Base-by-base conservation (phyloP, 1,140 invertebrate genomes). In the Eulimnadia texana region DNA sequence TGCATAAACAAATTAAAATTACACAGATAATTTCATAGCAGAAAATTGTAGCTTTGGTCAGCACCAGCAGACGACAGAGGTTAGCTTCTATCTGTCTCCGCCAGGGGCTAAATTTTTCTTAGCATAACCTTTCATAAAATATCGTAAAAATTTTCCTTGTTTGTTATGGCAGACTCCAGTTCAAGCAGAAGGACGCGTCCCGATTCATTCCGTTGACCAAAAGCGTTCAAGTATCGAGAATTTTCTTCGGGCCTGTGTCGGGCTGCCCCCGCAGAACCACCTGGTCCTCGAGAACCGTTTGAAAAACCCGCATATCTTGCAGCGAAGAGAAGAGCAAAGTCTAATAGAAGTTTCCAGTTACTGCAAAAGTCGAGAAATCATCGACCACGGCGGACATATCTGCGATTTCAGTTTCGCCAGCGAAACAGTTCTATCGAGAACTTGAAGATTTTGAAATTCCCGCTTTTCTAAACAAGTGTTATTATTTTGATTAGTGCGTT, bases 181-280 rank as follows among this genome's bases (percentile, higher is more conserved):
- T n/a, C n/a, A n/a, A n/a, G n/a, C n/a, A n/a, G n/a, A n/a, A n/a
- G n/a, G n/a, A n/a, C n/a, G n/a, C n/a, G n/a, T n/a, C n/a, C n/a
- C n/a, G n/a, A n/a, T n/a, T n/a, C 33, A 6, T 42, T 42, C 33
- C 2, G 77, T 97, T 9, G 92, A 85, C 73, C 82, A 83, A 67
- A 93, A 98, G 74, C 79, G 90, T 58, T 74, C 81, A 10, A 85
- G 85, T 53, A 85, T 97, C 67, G 92, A 95, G 72, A 97, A 96
- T 73, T 77, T 97, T 10, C 69, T 95, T 57, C 79, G 86, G 60
- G 91, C 90, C 20, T 91, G 89, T 68, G 73, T 95, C 20, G 85
- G 85, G 11, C 76, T 97, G 52, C 76, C 84, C 19, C 87, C 92
- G 2, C 79, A 83, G 61, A 85, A 84, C 64, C 82, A 90, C 69